Evolutionary conservation across 2,113 vertebrate species (phyloP), one percentile per base, ranked within the genome.

Genomic region (Lagopus leucura): DNA sequence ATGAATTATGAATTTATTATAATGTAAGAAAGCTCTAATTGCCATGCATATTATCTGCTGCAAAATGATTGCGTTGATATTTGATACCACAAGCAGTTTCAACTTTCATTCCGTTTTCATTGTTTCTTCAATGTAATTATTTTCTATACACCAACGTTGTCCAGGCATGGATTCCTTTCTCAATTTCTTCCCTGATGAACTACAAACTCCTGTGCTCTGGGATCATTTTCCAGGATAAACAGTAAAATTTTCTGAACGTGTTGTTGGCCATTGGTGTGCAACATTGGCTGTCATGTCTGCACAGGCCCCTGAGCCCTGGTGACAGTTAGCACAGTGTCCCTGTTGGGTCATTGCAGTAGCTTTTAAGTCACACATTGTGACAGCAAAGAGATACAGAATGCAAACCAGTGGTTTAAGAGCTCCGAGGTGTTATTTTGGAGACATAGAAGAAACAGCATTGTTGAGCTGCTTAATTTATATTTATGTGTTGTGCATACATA

Each of bases 1-100:
- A 91, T 82, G 88, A 93, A 93, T 95, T 93, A 95, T 88, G 95
- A 93, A 91, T 94, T 95, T 92, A 94, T 95, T 93, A 63, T 84
- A 82, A 91, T 90, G 86, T 93, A 83, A 90, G 97, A 94, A 96
- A 95, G 93, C 61, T 38, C 63, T 92, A 93, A 66, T 96, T 94
- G 67, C 72, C 60, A 52, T 85, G 45, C 40, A 91, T 92, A 84
- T 86, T 94, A 80, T 93, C 89, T 85, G 54, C 90, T 88, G 72
- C 57, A 92, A 95, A 96, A 71, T 81, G 90, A 94, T 50, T 75
- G 93, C 81, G 20, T 66, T 70, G 81, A 75, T 94, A 90, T 82
- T 82, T 76, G 76, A 34, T 76, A 89, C 74, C 24, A 1, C 92
- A 69, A 72, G 86, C 60, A 32, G 34, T 82, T 94, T 52, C 74